A percentile compares a stretch with the other conserved stretches of the same genome.
Conservation (phyloP, 30 jellyfish, hydroid and myxozoan genomes). For the Aurelia aurita region DNA sequence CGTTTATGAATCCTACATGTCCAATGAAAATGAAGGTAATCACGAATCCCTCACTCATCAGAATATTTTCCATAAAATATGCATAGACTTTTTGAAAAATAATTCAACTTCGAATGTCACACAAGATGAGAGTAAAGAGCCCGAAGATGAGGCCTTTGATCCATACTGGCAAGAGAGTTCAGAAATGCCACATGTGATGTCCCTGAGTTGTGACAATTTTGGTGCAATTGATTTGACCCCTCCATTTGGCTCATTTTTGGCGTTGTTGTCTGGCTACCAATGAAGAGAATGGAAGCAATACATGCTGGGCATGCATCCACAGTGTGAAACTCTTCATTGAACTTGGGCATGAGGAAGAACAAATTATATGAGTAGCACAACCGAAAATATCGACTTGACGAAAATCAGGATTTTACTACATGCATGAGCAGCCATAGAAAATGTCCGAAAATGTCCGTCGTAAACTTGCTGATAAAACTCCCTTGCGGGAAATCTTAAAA, state of each 20-base stretch:
- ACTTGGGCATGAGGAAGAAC: too few species aligned
- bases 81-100: constrained; percentile 54
- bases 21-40: neutral
- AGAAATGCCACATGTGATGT: neutral
- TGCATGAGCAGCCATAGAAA: too few species aligned
- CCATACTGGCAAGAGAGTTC: neutral
- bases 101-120: constrained; percentile 15
- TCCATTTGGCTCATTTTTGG: neutral
- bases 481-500: too few species aligned
- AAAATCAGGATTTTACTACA: too few species aligned
- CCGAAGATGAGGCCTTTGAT: neutral
- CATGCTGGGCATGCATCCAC: too few species aligned
- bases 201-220: neutral
- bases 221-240: neutral
- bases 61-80: constrained; percentile 43
- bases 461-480: too few species aligned
- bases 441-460: too few species aligned
- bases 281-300: neutral
- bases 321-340: too few species aligned
- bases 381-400: too few species aligned
- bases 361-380: too few species aligned
- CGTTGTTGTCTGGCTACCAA: neutral
- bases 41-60: constrained; percentile 12
- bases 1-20: neutral
- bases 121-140: neutral